Evolutionary conservation across 92 coral and sea anemone species (phyloP).

Genomic region (Plumapathes pennacea): DNA sequence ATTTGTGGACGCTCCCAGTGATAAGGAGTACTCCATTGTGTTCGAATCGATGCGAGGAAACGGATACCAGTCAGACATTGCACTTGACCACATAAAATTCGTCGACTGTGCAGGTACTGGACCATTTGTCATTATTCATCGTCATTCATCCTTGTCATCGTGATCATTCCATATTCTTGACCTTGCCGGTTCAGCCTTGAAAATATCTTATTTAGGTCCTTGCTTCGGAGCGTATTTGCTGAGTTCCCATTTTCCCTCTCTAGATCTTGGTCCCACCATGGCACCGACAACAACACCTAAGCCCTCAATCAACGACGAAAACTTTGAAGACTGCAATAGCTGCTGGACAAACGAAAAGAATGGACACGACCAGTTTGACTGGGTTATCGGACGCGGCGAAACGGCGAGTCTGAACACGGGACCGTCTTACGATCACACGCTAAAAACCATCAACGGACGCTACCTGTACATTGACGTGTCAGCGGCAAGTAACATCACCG

Average conservation of each 20-base stretch:
- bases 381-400: slow-evolving; percentile 81
- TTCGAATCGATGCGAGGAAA: slow-evolving; percentile 75
- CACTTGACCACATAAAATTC: slow-evolving; percentile 77
- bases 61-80: slow-evolving; percentile 72
- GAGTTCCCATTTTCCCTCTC: too few relatives aligned
- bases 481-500: slow-evolving; percentile 7
- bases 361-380: slow-evolving; percentile 87
- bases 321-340: slow-evolving; percentile 76
- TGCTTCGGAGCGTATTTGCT: too few relatives aligned
- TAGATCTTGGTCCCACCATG: slow-evolving; percentile 43
- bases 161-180: too few relatives aligned
- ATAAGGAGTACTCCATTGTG: slow-evolving; percentile 63
- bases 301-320: slow-evolving; percentile 52
- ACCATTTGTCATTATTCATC: too few relatives aligned
- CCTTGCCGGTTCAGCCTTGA: too few relatives aligned
- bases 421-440: slow-evolving; percentile 81
- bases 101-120: slow-evolving; percentile 43
- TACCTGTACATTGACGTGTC: slow-evolving; percentile 85
- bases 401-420: slow-evolving; percentile 76
- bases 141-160: too few relatives aligned
- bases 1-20: slow-evolving; percentile 27
- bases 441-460: slow-evolving; percentile 68
- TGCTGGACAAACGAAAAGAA: slow-evolving; percentile 82
- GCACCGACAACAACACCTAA: slow-evolving; percentile 56
- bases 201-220: too few relatives aligned